Evolutionary conservation across 2,888 invertebrate genomes (phyloP).

Genomic region (Chrysotoxum bicinctum): DNA sequence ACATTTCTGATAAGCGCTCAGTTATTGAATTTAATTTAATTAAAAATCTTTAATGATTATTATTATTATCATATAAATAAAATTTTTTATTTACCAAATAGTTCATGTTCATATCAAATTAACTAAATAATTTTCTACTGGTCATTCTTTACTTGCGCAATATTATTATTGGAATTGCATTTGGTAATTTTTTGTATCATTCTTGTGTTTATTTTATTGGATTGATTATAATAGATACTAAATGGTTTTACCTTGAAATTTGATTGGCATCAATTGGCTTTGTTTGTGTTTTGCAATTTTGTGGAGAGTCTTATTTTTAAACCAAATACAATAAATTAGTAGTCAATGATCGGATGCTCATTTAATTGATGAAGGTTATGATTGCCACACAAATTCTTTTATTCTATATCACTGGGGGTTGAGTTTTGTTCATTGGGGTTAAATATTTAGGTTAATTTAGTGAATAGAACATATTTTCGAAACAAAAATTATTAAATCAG

Average conservation of each 20-base stretch:
- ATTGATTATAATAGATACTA: conserved; percentile 46
- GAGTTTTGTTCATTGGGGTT: not conserved
- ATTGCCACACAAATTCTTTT: not conserved
- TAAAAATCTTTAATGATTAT: not conserved
- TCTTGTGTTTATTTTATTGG: conserved; percentile 16
- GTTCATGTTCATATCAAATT: not conserved
- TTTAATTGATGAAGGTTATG: conserved; percentile 31
- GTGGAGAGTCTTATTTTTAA: not conserved
- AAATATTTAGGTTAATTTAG: not conserved
- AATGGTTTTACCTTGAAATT: conserved; percentile 68
- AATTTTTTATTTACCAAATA: not conserved
- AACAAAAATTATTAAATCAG: too few relatives aligned
- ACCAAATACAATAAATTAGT: not conserved
- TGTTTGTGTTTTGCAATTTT: conserved; percentile 11
- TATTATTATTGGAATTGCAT: conserved; percentile 53
- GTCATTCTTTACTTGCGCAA: conserved; percentile 14
- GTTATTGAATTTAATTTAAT: conserved; percentile 14
- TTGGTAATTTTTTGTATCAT: not conserved
- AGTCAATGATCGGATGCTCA: not conserved
- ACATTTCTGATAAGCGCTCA: not conserved
- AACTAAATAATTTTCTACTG: conserved; percentile 4
- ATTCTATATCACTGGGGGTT: not conserved
- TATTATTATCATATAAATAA: too few relatives aligned
- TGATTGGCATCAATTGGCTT: conserved; percentile 45
- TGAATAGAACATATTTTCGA: not conserved